Evolutionary conservation across 1,140 invertebrate species (phyloP).

Genomic region (Panonychus citri): DNA sequence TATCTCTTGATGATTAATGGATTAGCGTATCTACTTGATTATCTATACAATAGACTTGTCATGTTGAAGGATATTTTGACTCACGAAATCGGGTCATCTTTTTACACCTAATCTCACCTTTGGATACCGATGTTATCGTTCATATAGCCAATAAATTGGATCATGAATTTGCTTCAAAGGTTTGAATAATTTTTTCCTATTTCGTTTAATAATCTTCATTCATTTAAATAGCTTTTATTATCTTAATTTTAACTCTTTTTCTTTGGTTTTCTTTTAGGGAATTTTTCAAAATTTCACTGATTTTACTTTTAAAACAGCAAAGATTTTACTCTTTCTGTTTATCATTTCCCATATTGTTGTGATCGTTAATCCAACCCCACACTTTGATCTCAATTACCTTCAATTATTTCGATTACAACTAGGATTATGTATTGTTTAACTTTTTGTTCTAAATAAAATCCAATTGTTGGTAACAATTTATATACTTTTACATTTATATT

Average conservation of each 20-base stretch:
- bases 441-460: no score
- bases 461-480: no score
- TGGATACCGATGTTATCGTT: slow-evolving; percentile 33
- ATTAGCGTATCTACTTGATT: not conserved
- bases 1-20: slow-evolving; percentile 8
- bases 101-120: slow-evolving; percentile 36
- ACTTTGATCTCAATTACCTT: slow-evolving; percentile 57
- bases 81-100: slow-evolving; percentile 35
- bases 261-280: slow-evolving; percentile 26
- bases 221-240: slow-evolving; percentile 2
- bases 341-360: slow-evolving; percentile 47
- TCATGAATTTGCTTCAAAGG: slow-evolving; percentile 19
- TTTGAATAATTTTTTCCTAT: no score
- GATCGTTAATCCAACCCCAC: slow-evolving; percentile 20
- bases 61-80: slow-evolving; percentile 43
- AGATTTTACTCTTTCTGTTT: slow-evolving; percentile 48
- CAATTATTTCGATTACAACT: slow-evolving; percentile 54
- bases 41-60: slow-evolving; percentile 26
- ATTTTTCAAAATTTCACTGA: slow-evolving; percentile 47
- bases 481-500: no score
- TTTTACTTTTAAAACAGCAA: slow-evolving; percentile 44
- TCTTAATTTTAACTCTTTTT: slow-evolving; percentile 3
- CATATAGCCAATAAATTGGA: slow-evolving; percentile 30
- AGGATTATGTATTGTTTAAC: no score
- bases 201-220: no score